Evolutionary conservation across 2,888 invertebrate species (phyloP), one percentile per base, ranked within the genome.

Genomic region (Drosophila stalkeri): DNA sequence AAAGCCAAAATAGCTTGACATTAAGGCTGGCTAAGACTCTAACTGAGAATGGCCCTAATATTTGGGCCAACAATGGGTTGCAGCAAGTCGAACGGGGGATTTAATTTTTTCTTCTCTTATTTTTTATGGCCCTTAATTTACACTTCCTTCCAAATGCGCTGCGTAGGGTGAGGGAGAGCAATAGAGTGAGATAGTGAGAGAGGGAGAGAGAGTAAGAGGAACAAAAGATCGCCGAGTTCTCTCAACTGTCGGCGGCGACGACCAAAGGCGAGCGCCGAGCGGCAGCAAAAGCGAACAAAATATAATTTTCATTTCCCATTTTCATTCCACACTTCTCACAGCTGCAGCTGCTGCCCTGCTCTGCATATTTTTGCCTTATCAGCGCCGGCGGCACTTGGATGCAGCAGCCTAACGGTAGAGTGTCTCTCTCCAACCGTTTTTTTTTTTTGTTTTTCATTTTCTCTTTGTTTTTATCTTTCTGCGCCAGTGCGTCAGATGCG

Each of bases 281-380:
- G 60, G 60, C 72, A 75, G 74, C 74, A 75, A 82, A 85, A 80
- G 82, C 80, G 69, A 90, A 80, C 71, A 64, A 80, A 82, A 88
- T 77, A 89, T 90, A 90, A 86, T 84, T 84, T 87, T 84, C 84
- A 84, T 84, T 84, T 84, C 88, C 90, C 83, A 86, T 80, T 83
- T 77, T 77, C 64, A 49, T 72, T 55, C 52, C 67, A 39, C 16
- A 12, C 52, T 52, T 66, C 39, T 46, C 46, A 44, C 51, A 14
- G 54, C 43, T n/a, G 41, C 61, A 11, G 31, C 57, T 18, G 46
- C 46, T 16, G 56, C 41, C 8, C 47, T 71, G 73, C 72, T 75
- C 68, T 73, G 80, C 80, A 76, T 82, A 80, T 73, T 80, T 77
- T 68, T 71, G 72, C 72, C 71, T 73, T 71, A 80, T 81, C 79